Percentiles rank a stretch among this genome's conserved stretches.
Evolutionary conservation across 2,888 invertebrate species (phyloP).

Genomic region (Zele albiditarsus): DNA sequence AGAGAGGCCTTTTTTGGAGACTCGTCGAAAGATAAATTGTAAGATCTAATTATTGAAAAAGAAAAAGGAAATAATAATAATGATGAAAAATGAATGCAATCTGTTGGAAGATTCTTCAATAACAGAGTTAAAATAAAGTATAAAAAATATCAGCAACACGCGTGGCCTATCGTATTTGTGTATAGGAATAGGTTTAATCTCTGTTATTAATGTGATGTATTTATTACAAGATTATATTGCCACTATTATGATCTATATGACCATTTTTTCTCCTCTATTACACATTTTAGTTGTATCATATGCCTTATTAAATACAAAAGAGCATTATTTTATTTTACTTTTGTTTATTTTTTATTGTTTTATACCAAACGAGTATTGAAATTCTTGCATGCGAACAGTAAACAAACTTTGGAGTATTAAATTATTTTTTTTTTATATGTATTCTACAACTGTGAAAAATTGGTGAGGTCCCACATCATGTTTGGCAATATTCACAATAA

Average conservation of each 20-base stretch:
- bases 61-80: neutral
- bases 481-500: neutral
- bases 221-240: conserved; percentile 31
- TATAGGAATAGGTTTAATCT: conserved; percentile 13
- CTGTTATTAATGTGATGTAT: conserved; percentile 35
- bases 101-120: conserved; percentile 5
- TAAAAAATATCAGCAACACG: neutral
- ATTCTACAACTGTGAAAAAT: neutral
- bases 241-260: conserved; percentile 11
- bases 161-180: conserved; percentile 25
- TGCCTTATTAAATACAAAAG: neutral
- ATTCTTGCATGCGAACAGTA: neutral
- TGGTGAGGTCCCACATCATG: neutral
- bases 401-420: neutral
- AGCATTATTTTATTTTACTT: conserved; percentile 21
- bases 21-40: neutral
- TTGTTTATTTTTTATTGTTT: too few species aligned
- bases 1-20: conserved; percentile 2
- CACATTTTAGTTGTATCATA: neutral
- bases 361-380: conserved; percentile 35
- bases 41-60: neutral
- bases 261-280: conserved; percentile 23
- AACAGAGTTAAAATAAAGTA: neutral
- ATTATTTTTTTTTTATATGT: neutral
- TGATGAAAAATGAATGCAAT: neutral